Conservation (phyloP, 1,140 invertebrate species). For the Trichoplusia ni region DNA sequence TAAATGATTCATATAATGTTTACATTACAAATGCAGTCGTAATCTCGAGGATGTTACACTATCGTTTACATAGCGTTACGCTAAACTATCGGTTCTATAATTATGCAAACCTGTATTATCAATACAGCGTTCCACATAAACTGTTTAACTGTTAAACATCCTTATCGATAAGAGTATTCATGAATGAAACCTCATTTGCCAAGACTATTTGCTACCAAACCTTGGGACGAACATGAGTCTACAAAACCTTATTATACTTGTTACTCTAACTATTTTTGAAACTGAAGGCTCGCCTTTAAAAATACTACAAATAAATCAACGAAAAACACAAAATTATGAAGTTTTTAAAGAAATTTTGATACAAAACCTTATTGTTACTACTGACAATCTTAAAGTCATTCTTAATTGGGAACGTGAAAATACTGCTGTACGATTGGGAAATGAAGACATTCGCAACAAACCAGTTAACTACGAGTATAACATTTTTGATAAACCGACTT, state of each 20-base stretch:
- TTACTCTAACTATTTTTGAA: not conserved
- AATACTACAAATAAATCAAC: slow-evolving; percentile 11
- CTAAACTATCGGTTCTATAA: not conserved
- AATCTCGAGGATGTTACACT: too few species aligned
- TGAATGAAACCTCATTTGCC: not conserved
- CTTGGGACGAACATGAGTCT: not conserved
- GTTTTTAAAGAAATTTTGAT: slow-evolving; percentile 19
- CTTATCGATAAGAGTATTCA: slow-evolving; percentile 7
- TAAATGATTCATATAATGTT: too few species aligned
- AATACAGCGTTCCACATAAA: not conserved
- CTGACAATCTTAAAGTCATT: slow-evolving; percentile 27
- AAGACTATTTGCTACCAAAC: not conserved
- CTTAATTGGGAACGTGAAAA: slow-evolving; percentile 11
- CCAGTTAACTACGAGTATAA: too few species aligned
- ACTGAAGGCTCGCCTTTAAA: not conserved
- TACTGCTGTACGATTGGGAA: not conserved
- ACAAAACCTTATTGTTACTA: slow-evolving; percentile 26
- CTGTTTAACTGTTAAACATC: not conserved
- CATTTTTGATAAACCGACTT: not conserved
- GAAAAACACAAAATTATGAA: not conserved
- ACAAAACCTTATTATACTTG: not conserved
- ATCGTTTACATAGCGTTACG: not conserved
- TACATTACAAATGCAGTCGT: too few species aligned
- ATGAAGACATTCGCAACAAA: not conserved
- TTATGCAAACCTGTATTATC: not conserved